Evolutionary conservation across 2,797 vertebrate genomes (phyloP).

Genomic region (Botia almorhae): DNA sequence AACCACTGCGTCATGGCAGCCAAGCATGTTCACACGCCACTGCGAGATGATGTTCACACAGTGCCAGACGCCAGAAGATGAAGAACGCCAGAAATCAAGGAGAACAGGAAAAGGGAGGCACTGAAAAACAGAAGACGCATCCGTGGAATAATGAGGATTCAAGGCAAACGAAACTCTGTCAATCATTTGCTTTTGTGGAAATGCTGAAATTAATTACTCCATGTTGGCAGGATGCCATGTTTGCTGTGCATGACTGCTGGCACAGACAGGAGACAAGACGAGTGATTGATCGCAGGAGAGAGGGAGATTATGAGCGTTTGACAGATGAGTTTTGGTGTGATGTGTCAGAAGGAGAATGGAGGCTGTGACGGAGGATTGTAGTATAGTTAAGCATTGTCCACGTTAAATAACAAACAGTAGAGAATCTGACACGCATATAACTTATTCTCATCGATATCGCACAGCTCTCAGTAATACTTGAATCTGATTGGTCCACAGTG

Average conservation of each 20-base stretch:
- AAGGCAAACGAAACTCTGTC: slow-evolving; percentile 45
- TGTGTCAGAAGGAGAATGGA: slow-evolving; percentile 34
- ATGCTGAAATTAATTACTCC: slow-evolving; percentile 52
- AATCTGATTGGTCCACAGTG: no score
- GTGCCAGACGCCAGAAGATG: not conserved
- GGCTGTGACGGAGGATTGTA: not conserved
- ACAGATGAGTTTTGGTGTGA: slow-evolving; percentile 42
- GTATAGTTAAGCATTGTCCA: not conserved
- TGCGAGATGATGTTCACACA: slow-evolving; percentile 23
- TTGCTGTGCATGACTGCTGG: slow-evolving; percentile 50
- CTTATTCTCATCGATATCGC: not conserved
- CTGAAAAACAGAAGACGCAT: slow-evolving; percentile 38
- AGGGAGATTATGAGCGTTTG: slow-evolving; percentile 38
- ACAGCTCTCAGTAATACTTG: not conserved
- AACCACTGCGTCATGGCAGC: not conserved
- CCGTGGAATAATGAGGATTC: slow-evolving; percentile 48
- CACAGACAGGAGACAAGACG: slow-evolving; percentile 46
- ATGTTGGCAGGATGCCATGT: slow-evolving; percentile 44
- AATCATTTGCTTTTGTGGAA: slow-evolving; percentile 52
- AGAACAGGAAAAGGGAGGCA: no score
- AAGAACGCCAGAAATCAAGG: slow-evolving; percentile 39
- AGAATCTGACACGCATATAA: not conserved
- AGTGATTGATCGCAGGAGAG: slow-evolving; percentile 33
- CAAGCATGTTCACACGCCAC: not conserved
- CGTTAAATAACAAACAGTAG: not conserved